Conservation (phyloP, 2,888 invertebrate genomes). For the Holacanthella duospinosa region DNA sequence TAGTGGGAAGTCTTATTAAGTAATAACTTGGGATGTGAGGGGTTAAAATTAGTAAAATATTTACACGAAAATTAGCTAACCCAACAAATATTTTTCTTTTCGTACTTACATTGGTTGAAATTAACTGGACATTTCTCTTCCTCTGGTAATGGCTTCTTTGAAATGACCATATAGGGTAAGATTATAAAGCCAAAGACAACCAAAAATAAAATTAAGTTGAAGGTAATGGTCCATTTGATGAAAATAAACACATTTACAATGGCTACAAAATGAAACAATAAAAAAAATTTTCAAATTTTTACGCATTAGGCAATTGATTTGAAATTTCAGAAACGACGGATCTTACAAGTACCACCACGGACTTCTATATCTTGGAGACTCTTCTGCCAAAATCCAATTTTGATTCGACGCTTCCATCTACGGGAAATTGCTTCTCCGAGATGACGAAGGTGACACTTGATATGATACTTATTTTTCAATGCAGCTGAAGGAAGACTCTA, state of each 20-base stretch:
- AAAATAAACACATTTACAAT: constrained; percentile 73
- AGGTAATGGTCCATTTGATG: constrained; percentile 68
- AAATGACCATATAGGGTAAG: constrained; percentile 7
- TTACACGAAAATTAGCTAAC: too few species aligned
- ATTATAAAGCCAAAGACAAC: constrained; percentile 58
- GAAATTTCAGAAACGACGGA: too few species aligned
- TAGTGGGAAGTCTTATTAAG: too few species aligned
- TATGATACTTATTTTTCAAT: constrained; percentile 2
- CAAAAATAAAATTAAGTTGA: constrained; percentile 60
- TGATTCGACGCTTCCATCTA: too few species aligned
- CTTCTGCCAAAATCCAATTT: constrained; percentile 64
- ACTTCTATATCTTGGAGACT: constrained; percentile 71
- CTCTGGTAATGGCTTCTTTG: background rate
- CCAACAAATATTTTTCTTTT: too few species aligned
- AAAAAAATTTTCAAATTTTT: background rate
- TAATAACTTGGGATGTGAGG: too few species aligned
- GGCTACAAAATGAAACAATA: constrained; percentile 41
- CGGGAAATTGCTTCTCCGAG: too few species aligned
- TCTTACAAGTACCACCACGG: constrained; percentile 55
- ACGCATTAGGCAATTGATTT: background rate
- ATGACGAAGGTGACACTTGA: constrained; percentile 39
- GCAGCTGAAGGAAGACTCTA: too few species aligned
- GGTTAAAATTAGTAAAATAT: too few species aligned
- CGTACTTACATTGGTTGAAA: background rate
- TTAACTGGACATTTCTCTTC: background rate